Conservation (phyloP, 1,140 invertebrate genomes). For the Pogonus chalceus region DNA sequence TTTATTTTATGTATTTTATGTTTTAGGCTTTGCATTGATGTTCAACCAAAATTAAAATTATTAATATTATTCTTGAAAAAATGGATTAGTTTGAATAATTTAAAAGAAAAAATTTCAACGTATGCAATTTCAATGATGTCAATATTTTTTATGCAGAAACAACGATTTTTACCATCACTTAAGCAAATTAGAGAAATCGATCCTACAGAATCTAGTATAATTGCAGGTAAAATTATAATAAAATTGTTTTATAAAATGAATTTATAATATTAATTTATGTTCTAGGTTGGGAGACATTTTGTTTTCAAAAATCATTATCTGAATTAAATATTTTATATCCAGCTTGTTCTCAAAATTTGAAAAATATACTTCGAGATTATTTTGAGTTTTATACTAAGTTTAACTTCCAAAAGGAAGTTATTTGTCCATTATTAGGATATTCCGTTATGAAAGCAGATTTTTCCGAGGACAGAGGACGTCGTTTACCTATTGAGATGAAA, state of each 20-base stretch:
- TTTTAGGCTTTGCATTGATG: slow-evolving; percentile 32
- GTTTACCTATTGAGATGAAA: slow-evolving; percentile 28
- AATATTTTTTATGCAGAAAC: slow-evolving; percentile 35
- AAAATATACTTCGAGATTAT: slow-evolving; percentile 25
- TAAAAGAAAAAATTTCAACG: slow-evolving; percentile 32
- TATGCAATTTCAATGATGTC: slow-evolving; percentile 37
- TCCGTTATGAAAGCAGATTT: slow-evolving; percentile 27
- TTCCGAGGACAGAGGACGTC: slow-evolving; percentile 15
- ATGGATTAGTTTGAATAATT: slow-evolving; percentile 36
- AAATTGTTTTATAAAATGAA: slow-evolving; percentile 12
- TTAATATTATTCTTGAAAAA: slow-evolving; percentile 39
- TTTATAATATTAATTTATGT: not conserved
- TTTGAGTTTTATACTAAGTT: slow-evolving; percentile 29
- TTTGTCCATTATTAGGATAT: slow-evolving; percentile 32
- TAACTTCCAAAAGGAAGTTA: slow-evolving; percentile 27
- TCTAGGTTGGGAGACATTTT: slow-evolving; percentile 31
- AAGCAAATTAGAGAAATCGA: slow-evolving; percentile 21
- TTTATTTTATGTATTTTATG: slow-evolving; percentile 17
- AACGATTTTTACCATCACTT: slow-evolving; percentile 25
- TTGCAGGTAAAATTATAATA: slow-evolving; percentile 21
- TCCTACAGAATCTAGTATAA: slow-evolving; percentile 16
- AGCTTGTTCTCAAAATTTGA: slow-evolving; percentile 15
- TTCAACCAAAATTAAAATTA: slow-evolving; percentile 30
- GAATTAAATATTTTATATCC: slow-evolving; percentile 18
- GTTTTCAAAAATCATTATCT: slow-evolving; percentile 17